phyloP scores from a whole-genome alignment of 2,888 invertebrate genomes.

The Limnephilus auricula region DNA sequence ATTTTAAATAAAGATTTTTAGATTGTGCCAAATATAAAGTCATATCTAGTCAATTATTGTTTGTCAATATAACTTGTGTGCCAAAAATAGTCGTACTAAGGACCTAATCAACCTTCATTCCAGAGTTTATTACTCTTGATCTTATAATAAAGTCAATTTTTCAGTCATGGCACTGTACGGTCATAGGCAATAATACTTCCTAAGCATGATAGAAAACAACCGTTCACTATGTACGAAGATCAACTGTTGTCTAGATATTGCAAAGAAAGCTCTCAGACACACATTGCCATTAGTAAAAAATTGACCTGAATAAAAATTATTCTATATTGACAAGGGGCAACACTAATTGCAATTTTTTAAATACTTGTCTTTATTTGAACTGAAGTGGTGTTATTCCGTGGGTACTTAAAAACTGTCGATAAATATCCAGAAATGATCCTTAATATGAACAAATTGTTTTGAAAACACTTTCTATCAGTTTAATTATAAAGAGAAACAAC shows the following conservation, averaged over 20 bases:
- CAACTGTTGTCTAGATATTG: no score
- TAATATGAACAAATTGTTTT: no score
- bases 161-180: not conserved
- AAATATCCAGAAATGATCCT: no score
- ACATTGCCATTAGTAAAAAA: not conserved
- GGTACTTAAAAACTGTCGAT: not conserved
- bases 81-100: not conserved
- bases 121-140: not conserved
- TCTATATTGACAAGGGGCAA: not conserved
- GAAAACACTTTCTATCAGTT: no score
- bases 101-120: not conserved
- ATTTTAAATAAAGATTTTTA: not conserved
- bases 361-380: not conserved
- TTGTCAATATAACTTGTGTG: not conserved
- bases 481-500: no score
- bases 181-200: not conserved
- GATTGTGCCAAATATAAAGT: not conserved
- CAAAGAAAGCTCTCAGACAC: no score
- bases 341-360: not conserved
- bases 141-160: not conserved
- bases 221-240: no score
- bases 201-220: no score
- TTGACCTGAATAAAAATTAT: not conserved
- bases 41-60: not conserved
- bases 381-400: not conserved